A percentile compares a stretch with the other conserved stretches of the same genome.
Conservation (phyloP, 2,797 vertebrate genomes). For the Rhinatrema bivittatum region DNA sequence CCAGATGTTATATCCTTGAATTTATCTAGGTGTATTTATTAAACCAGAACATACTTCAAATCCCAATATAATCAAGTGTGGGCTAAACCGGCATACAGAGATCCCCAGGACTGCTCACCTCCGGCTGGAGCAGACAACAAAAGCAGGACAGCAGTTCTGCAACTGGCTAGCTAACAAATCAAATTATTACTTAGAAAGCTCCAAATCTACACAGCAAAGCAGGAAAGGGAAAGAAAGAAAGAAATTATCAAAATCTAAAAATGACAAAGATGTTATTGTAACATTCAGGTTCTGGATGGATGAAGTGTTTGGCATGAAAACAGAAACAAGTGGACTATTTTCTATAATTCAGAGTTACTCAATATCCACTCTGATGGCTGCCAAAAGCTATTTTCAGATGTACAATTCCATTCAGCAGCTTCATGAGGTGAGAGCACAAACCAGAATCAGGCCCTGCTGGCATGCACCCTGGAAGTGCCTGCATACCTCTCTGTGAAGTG, state of each 20-base stretch:
- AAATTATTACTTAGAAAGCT: no score
- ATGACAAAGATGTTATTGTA: fast-evolving
- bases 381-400: background rate
- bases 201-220: background rate
- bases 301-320: background rate
- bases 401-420: background rate
- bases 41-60: no score
- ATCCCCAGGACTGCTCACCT: no score
- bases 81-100: no score
- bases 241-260: background rate
- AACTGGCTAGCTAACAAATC: no score
- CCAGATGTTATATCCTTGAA: no score
- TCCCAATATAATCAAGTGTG: no score
- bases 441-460: background rate
- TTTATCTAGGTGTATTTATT: no score
- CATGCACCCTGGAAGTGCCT: fast-evolving
- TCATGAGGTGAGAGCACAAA: background rate
- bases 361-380: fast-evolving
- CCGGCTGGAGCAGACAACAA: no score
- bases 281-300: fast-evolving
- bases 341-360: background rate
- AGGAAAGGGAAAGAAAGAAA: background rate
- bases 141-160: no score
- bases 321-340: background rate
- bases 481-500: fast-evolving